phyloP scores from a whole-genome alignment of 2,888 invertebrate genomes.

The Atherix ibis region DNA sequence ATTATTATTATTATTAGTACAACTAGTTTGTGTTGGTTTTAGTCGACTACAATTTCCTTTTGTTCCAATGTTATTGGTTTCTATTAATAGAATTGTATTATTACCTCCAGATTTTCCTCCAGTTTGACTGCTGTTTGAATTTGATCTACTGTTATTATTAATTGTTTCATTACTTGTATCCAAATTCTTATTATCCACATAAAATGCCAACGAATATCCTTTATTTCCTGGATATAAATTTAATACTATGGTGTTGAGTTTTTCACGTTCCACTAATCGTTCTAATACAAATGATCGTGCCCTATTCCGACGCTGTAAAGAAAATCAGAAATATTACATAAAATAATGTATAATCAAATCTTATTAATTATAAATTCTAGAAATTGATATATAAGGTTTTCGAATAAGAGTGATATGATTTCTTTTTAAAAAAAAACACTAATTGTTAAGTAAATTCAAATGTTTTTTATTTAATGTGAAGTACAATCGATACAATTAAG shows the following conservation, averaged over 20 bases:
- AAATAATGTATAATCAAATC: neutral
- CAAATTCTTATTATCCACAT: constrained; percentile 31
- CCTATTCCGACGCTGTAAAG: constrained; percentile 26
- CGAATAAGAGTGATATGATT: too few species aligned
- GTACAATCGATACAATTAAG: too few species aligned
- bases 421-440: too few species aligned
- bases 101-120: neutral
- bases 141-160: neutral
- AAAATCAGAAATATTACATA: neutral
- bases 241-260: constrained; percentile 74
- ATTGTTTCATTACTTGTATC: constrained; percentile 13
- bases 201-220: constrained; percentile 54
- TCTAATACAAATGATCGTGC: constrained; percentile 57
- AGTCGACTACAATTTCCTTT: constrained; percentile 13
- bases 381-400: too few species aligned
- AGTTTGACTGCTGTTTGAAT: neutral
- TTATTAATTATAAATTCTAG: too few species aligned
- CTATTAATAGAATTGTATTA: neutral
- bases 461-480: too few species aligned
- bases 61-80: constrained; percentile 8
- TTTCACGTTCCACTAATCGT: constrained; percentile 69
- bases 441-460: too few species aligned
- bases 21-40: constrained; percentile 12
- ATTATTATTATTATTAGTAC: constrained; percentile 10
- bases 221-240: constrained; percentile 86